Base-by-base conservation (phyloP, 2,797 vertebrate species). In the Dicrostonyx torquatus region DNA sequence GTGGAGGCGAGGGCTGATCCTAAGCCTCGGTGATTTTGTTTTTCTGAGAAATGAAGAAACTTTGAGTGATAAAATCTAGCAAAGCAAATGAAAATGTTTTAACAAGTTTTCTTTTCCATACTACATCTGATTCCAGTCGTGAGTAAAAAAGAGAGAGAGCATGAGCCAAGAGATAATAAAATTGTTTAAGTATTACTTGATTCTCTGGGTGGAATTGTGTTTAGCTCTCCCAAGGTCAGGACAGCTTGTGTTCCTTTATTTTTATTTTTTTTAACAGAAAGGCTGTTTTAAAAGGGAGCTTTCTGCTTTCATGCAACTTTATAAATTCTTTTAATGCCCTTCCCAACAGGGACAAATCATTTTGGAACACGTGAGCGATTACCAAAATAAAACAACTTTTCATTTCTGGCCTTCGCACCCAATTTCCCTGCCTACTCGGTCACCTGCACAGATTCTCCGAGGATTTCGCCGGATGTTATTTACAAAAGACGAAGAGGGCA, bases 241-340 rank as follows among this genome's bases (percentile, higher is more conserved):
- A 55, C 31, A 91, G 24, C 18, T 45, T 50, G 55, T 5, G 84
- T 87, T 93, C 75, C 75, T n/a, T 68, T 87, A 84, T 72, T 11
- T n/a, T 72, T 40, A 12, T 72, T 40, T 40, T 40, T 40, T 72
- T 40, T 72, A 85, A 89, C n/a, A 37, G 87, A 89, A 58, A 31
- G 34, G 55, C 93, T 87, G 90, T 92, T 77, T 87, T 87, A 90
- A 91, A 58, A 40, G 34, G 31, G 78, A 31, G 14, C 20, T 91
- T 96, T 94, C 77, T 94, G 90, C 79, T 88, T 95, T 82, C 90
- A 72, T 75, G 84, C 45, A 96, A 80, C 75, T 83, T 90, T 92
- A 75, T 70, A 82, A 94, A 62, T 95, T 90, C 40, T 87, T 92
- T 94, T 72, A 87, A 88, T 87, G 76, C 40, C n/a, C 92, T 90